Base-by-base conservation (phyloP, 2,888 invertebrate genomes). In the Drosophila macrospina region DNA sequence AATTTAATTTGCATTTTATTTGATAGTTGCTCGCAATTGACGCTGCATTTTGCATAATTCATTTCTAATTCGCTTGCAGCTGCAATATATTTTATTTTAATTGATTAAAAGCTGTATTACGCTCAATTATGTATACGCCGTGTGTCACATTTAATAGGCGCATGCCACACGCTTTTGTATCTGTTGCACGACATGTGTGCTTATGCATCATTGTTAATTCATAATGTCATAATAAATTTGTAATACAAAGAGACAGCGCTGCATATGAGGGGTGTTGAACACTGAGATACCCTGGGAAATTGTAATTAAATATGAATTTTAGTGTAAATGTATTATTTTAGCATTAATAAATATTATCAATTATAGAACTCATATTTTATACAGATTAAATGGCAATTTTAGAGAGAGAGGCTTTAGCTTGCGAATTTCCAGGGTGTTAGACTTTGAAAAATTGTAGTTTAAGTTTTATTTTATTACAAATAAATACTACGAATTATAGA, bases 121-220 rank as follows among this genome's bases (percentile, higher is more conserved):
- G 59, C 34, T 69, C 45, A 86, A 82, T 86, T 86, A 86, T 69
- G 78, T 68, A 76, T 80, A 69, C 59, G 77, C 54, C 76, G 47
- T 42, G 80, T 52, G 54, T 13, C 45, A 20, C 56, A 54, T 47
- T 56, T 62, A 81, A 80, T 78, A 8, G 36, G 42, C 32, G 32
- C 26, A 15, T 50, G 57, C 34, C 32, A 70, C 24, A 24, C 16
- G 52, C 20, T 28, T 28, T 39, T 11, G 45, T 50, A 41, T 44
- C 47, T 57, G 30, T 15, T 15, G 11, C 10, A 15, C 42, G 11
- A 41, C 11, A 7, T 37, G 41, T 13, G n/a, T 39, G 13, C 26
- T 7, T 48, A 11, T 34, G 4, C 26, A 28, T 37, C 52, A 59
- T 55, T 36, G 54, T 50, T 62, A 50, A 79, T 76, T 37, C 51